Evolutionary conservation across 2,888 invertebrate species (phyloP).

Genomic region (Chrysolina oricalcia): DNA sequence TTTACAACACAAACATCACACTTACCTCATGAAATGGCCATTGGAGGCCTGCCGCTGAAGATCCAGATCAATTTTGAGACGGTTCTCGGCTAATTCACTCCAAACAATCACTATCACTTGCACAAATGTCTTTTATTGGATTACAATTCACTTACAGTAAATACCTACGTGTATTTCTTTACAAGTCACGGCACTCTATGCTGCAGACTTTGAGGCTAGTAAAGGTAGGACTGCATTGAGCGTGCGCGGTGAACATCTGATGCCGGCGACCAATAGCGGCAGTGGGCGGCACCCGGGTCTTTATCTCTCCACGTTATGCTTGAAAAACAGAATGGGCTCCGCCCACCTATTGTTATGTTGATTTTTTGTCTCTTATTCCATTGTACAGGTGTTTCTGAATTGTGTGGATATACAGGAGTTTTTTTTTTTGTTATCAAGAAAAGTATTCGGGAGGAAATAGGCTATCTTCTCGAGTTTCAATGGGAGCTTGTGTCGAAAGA

Average conservation of each 20-base stretch:
- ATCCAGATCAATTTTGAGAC: constrained; percentile 83
- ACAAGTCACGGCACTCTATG: constrained; percentile 68
- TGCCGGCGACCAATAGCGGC: constrained; percentile 64
- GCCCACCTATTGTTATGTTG: constrained; percentile 71
- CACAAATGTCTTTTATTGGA: constrained; percentile 50
- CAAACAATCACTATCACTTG: constrained; percentile 54
- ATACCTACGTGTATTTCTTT: constrained; percentile 66
- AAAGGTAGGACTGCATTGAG: constrained; percentile 57
- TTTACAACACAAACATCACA: constrained; percentile 49
- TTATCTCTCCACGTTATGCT: constrained; percentile 70
- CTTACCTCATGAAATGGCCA: constrained; percentile 84
- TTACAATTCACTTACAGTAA: constrained; percentile 46
- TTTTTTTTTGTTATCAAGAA: constrained; percentile 59
- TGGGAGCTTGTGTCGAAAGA: constrained; percentile 54
- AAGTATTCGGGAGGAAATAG: constrained; percentile 54
- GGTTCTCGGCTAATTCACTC: constrained; percentile 66
- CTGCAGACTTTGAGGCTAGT: constrained; percentile 53
- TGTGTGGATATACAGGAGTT: constrained; percentile 61
- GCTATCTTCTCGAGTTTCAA: constrained; percentile 50
- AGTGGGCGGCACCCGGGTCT: constrained; percentile 65
- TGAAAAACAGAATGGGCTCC: constrained; percentile 67
- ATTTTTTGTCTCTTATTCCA: constrained; percentile 71
- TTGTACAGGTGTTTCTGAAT: constrained; percentile 72
- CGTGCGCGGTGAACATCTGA: constrained; percentile 63
- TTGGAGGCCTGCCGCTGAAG: constrained; percentile 83